A percentile compares a stretch with the other conserved stretches of the same genome.
Evolutionary conservation across 2,113 vertebrate genomes (phyloP).

Genomic region (Phalacrocorax carbo): DNA sequence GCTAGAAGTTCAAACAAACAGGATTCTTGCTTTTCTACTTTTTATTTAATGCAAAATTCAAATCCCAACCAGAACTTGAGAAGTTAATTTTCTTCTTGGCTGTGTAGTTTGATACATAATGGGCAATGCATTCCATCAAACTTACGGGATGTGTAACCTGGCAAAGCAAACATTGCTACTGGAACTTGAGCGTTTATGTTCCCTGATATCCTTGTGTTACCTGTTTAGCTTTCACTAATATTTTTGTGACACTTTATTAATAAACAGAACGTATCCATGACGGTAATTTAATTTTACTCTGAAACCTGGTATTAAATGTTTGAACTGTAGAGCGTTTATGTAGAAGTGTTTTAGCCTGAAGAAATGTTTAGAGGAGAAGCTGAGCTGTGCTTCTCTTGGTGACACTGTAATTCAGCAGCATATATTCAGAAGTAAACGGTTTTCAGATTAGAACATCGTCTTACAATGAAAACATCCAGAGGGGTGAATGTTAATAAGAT

Average conservation of each 20-base stretch:
- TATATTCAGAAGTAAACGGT: slow-evolving; percentile 36
- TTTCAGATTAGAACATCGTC: slow-evolving; percentile 41
- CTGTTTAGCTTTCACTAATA: slow-evolving; percentile 45
- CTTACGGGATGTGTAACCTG: neutral
- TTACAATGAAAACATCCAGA: neutral
- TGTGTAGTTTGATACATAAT: neutral
- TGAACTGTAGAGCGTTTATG: neutral
- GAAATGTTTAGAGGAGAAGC: slow-evolving; percentile 14
- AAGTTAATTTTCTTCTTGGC: slow-evolving; percentile 25
- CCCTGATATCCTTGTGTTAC: neutral
- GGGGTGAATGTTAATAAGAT: neutral
- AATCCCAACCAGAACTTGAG: neutral
- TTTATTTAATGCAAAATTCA: neutral
- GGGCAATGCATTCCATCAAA: neutral
- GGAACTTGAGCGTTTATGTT: slow-evolving; percentile 20
- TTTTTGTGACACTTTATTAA: slow-evolving; percentile 49
- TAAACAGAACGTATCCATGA: neutral
- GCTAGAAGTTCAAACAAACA: neutral
- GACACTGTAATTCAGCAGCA: neutral
- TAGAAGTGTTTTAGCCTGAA: neutral
- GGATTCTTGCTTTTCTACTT: neutral
- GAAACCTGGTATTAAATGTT: slow-evolving; percentile 26
- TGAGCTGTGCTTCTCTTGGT: neutral
- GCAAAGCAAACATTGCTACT: slow-evolving; percentile 25
- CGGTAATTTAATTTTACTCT: slow-evolving; percentile 23